Evolutionary conservation across 2,113 vertebrate species (phyloP), one percentile per base, ranked within the genome.

Genomic region (Accipiter virgatus): DNA sequence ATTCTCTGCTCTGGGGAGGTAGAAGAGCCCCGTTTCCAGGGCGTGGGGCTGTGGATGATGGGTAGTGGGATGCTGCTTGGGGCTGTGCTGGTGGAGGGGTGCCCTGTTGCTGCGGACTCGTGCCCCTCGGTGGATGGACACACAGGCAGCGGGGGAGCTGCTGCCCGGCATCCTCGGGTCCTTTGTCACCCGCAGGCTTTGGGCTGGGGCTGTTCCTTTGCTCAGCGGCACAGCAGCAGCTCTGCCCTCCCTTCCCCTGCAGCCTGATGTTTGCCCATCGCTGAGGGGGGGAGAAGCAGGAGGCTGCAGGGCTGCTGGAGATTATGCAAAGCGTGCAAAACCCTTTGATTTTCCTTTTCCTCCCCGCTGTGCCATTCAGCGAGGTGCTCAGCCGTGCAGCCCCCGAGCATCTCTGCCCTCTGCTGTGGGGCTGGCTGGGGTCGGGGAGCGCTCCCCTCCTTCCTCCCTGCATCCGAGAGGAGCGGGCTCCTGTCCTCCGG

Each of bases 271-370:
- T 42, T 40, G 56, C 38, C 47, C 34, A 1, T 34, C 0, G 18
- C 73, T 15, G 29, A 4, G 1, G 26, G 1, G 55, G 7, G 48
- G 23, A 10, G 38, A 25, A 22, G 6, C 62, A 3, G 73, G 80
- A 10, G 34, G 55, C 71, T 21, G n/a, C 23, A 1, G 72, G 38
- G 62, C 62, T 55, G 81, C 81, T 9, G 55, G 42, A 20, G 31
- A 1, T 3, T 42, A 7, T 12, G 14, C 10, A 8, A 4, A 21
- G 12, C 0, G 1, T 1, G 12, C 0, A 2, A 17, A 58, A 8
- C 27, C 34, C 23, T 43, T 34, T 0, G 12, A 4, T 53, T 77
- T 27, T 26, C 68, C 31, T 34, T 25, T 9, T 18, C 14, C 32
- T 36, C 27, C 45, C 45, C 1, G 3, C 27, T 31, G n/a, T 27